Percentiles rank a stretch among this genome's conserved stretches.
Conservation (phyloP, 2,113 vertebrate species). For the Channa argus region DNA sequence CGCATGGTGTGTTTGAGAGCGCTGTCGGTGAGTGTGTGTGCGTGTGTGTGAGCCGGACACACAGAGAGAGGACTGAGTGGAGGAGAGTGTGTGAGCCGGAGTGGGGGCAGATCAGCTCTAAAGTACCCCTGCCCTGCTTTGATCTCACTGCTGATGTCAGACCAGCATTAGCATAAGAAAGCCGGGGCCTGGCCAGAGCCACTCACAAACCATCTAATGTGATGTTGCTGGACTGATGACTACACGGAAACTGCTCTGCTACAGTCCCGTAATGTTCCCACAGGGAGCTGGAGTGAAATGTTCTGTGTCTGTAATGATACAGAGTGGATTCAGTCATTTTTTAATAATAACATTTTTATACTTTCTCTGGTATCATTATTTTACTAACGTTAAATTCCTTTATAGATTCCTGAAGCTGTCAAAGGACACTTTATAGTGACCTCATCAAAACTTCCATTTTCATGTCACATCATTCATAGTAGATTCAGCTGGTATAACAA, state of each 20-base stretch:
- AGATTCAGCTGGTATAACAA: background rate
- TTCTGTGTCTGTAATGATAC: constrained; percentile 29
- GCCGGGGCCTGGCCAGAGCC: constrained; percentile 37
- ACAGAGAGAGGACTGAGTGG: constrained; percentile 5
- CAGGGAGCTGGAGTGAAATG: constrained; percentile 7
- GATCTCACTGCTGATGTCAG: constrained; percentile 90
- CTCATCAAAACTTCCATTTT: background rate
- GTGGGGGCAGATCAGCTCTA: constrained; percentile 77
- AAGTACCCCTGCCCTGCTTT: constrained; percentile 82
- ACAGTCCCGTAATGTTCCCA: constrained; percentile 11
- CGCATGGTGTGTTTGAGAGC: constrained; percentile 67
- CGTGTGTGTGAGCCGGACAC: background rate
- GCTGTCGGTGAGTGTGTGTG: constrained; percentile 12
- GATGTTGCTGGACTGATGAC: background rate
- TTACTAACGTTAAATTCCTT: background rate
- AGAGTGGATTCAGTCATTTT: constrained; percentile 25
- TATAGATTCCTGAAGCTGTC: constrained; percentile 4
- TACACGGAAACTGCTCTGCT: background rate
- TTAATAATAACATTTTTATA: constrained; percentile 24
- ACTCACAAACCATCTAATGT: background rate
- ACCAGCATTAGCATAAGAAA: constrained; percentile 91
- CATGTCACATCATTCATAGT: background rate
- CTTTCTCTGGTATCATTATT: constrained; percentile 22
- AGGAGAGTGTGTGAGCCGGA: constrained; percentile 60
- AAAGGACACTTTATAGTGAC: background rate